These are phyloP conservation scores for Falco rusticolus DNA, from an alignment of 2,797 vertebrate species.

Conservation along the genomic window DNA sequence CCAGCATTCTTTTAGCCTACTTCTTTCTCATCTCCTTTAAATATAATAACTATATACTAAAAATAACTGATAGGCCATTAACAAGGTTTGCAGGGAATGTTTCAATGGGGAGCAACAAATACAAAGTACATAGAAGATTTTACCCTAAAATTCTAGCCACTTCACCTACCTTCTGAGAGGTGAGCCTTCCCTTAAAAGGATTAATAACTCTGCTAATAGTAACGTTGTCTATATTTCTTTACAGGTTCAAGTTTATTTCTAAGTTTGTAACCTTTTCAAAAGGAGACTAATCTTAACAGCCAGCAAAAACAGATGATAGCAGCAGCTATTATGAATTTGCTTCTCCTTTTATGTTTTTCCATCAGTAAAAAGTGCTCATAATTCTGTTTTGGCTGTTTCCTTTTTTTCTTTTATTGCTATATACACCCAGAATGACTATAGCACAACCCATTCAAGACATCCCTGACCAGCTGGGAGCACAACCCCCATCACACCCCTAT, in stretches of 20 bases:
- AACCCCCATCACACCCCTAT: neutral
- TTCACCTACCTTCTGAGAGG: neutral
- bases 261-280: neutral
- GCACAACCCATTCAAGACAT: neutral
- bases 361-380: neutral
- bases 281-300: neutral
- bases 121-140: neutral
- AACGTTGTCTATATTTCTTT: neutral
- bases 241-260: neutral
- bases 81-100: neutral
- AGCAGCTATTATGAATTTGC: neutral
- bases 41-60: neutral
- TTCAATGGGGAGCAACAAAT: neutral
- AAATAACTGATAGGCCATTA: neutral
- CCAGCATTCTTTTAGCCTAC: neutral
- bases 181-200: neutral
- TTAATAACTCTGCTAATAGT: neutral
- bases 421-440: neutral
- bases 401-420: neutral
- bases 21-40: neutral
- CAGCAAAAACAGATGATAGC: neutral
- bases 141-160: neutral
- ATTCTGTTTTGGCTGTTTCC: neutral
- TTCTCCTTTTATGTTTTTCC: neutral
- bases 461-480: neutral